These are phyloP conservation scores for Euplagia quadripunctaria DNA, from an alignment of 2,888 invertebrate species.

Conservation along the genomic window DNA sequence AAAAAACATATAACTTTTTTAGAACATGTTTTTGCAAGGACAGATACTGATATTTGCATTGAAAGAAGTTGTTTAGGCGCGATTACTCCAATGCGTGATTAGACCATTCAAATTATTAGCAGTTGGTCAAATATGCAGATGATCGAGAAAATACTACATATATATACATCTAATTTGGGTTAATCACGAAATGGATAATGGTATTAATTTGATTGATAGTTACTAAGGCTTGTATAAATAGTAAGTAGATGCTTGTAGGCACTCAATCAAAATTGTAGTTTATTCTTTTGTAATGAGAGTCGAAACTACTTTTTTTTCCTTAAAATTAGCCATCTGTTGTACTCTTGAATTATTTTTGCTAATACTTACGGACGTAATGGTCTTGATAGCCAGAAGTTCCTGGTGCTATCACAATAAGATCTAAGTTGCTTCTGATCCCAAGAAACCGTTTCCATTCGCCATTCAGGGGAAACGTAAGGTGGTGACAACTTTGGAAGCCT, in stretches of 20 bases:
- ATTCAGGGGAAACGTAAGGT: slow-evolving; percentile 65
- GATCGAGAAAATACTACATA: too few species aligned
- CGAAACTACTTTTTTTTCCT: background rate
- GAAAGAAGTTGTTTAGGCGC: too few species aligned
- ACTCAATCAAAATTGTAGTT: background rate
- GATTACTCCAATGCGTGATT: too few species aligned
- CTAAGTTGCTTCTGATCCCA: slow-evolving; percentile 67
- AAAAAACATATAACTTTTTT: background rate
- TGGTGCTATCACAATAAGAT: slow-evolving; percentile 55
- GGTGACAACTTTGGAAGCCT: slow-evolving; percentile 42
- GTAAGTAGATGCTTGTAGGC: background rate
- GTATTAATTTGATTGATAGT: background rate
- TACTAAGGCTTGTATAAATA: background rate
- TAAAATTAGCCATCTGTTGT: background rate
- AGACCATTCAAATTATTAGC: too few species aligned
- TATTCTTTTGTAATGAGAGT: background rate
- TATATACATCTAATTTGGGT: too few species aligned
- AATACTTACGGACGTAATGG: slow-evolving; percentile 41
- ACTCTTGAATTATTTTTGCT: background rate
- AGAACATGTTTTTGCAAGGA: too few species aligned
- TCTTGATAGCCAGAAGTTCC: slow-evolving; percentile 64
- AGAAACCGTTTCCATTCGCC: slow-evolving; percentile 64
- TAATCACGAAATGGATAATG: too few species aligned
- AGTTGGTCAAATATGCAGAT: too few species aligned
- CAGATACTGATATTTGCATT: too few species aligned